Evolutionary conservation across 2,113 vertebrate species (phyloP).

Genomic region (Sceloporus undulatus): DNA sequence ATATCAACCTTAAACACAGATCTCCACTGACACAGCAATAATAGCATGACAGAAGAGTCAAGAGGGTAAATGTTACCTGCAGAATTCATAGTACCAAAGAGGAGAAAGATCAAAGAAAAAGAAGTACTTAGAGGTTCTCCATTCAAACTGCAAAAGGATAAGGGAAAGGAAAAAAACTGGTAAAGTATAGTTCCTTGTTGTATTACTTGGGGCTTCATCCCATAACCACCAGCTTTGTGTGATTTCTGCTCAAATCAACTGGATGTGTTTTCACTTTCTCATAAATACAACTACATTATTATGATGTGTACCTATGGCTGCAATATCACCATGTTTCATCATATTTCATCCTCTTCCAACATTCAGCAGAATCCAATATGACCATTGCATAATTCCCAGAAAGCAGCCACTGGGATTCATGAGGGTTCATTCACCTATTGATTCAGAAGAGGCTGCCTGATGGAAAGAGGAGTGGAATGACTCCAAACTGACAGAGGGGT

Average conservation of each 20-base stretch:
- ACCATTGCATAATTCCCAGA: too few relatives aligned
- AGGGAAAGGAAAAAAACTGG: neutral
- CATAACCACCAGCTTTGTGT: neutral
- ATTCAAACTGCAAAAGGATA: neutral
- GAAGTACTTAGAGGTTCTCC: neutral
- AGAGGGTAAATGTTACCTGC: constrained; percentile 3
- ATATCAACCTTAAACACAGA: constrained; percentile 5
- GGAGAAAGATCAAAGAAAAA: constrained; percentile 6
- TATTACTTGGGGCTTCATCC: neutral
- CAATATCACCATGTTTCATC: too few relatives aligned
- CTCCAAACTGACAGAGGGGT: too few relatives aligned
- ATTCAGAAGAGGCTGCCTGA: too few relatives aligned
- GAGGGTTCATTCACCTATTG: too few relatives aligned
- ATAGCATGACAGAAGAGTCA: constrained; percentile 13
- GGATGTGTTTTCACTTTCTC: neutral
- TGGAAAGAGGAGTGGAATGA: too few relatives aligned
- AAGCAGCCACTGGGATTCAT: too few relatives aligned
- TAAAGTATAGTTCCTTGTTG: neutral
- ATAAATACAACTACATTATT: too few relatives aligned
- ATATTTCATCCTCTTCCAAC: too few relatives aligned
- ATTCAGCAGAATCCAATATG: too few relatives aligned
- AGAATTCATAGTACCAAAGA: neutral
- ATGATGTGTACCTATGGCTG: too few relatives aligned
- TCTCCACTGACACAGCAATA: constrained; percentile 15
- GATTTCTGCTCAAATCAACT: neutral